phyloP scores from a whole-genome alignment of 2,113 vertebrate species.

The Pituophis catenifer region DNA sequence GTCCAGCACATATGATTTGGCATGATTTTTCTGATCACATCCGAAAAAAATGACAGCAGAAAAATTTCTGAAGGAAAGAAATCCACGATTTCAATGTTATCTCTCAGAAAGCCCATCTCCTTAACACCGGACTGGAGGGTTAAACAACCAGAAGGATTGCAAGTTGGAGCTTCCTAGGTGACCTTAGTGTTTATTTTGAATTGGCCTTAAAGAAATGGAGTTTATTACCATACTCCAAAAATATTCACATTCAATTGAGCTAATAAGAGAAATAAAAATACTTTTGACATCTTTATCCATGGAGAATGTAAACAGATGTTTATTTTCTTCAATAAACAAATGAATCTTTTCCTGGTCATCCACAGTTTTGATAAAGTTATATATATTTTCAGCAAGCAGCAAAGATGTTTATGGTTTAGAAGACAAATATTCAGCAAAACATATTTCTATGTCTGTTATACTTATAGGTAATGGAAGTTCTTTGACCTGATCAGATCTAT shows the following conservation, averaged over 20 bases:
- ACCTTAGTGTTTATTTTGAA: background rate
- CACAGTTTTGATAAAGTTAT: background rate
- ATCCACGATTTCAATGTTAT: background rate
- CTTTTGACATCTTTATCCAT: background rate
- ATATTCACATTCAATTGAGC: conserved; percentile 20
- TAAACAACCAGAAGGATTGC: background rate
- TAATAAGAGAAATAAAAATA: conserved; percentile 14
- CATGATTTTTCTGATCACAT: background rate
- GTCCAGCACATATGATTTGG: background rate
- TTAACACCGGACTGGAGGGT: background rate
- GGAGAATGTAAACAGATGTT: background rate
- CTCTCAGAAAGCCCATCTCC: background rate
- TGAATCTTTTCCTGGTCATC: background rate
- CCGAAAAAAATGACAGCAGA: background rate
- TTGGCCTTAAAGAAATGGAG: background rate
- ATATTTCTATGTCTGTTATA: background rate
- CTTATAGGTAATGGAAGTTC: background rate
- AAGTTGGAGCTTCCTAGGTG: background rate
- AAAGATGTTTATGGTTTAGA: background rate
- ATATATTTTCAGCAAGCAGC: background rate
- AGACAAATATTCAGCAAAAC: background rate
- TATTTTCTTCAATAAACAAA: background rate
- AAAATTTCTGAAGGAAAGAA: background rate
- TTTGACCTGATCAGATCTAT: background rate
- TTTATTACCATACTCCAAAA: background rate